A percentile compares a stretch with the other conserved stretches of the same genome.
These are phyloP conservation scores for Jordanella pulchra DNA, from an alignment of 2,797 vertebrate species.

Conservation along the genomic window DNA sequence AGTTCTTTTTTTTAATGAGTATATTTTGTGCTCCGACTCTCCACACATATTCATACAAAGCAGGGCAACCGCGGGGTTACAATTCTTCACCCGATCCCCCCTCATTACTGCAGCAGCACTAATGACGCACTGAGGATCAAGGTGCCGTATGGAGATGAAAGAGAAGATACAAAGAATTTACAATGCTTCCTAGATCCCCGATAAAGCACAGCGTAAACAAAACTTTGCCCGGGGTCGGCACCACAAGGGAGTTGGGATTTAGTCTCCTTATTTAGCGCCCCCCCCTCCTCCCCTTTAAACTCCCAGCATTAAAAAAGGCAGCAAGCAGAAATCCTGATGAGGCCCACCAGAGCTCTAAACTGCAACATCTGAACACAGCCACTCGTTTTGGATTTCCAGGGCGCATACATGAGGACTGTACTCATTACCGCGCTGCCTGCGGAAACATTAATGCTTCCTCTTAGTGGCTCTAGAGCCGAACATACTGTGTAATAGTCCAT, in stretches of 20 bases:
- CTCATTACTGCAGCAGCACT: conserved; percentile 62
- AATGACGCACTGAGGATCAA: conserved; percentile 66
- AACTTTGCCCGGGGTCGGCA: conserved; percentile 62
- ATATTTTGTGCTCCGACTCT: conserved; percentile 13
- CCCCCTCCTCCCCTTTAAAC: conserved; percentile 46
- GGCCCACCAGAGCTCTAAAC: conserved; percentile 40
- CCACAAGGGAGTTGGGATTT: conserved; percentile 61
- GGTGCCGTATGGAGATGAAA: conserved; percentile 76
- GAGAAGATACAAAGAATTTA: conserved; percentile 70
- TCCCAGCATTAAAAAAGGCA: conserved; percentile 37
- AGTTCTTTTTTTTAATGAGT: conserved; percentile 59
- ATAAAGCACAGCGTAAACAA: conserved; percentile 70
- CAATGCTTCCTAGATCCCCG: conserved; percentile 75
- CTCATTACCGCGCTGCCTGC: conserved; percentile 59
- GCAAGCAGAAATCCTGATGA: conserved; percentile 50
- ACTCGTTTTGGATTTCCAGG: conserved; percentile 38
- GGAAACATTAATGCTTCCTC: conserved; percentile 48
- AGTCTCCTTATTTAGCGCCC: conserved; percentile 61
- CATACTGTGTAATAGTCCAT: conserved; percentile 59
- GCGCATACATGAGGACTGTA: conserved; percentile 16
- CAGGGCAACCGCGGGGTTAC: conserved; percentile 50
- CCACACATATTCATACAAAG: conserved; percentile 25
- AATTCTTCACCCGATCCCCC: conserved; percentile 53
- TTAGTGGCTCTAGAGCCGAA: conserved; percentile 57
- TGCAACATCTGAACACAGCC: conserved; percentile 48